These are phyloP conservation scores for Drosophila parabipectinata DNA, from an alignment of 1,140 invertebrate genomes.

Conservation along the genomic window DNA sequence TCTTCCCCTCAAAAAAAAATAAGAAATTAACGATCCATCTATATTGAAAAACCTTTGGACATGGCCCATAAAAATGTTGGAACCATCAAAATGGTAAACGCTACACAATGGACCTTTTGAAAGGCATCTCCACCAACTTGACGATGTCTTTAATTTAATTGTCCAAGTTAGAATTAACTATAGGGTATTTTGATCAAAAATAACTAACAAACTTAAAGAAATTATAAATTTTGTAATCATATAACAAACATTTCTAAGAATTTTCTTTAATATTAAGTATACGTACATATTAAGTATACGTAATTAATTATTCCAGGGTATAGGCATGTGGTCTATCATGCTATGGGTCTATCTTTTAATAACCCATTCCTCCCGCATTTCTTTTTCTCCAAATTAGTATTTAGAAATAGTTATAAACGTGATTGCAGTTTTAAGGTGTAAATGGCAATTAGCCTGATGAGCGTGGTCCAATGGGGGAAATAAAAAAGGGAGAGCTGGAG, in stretches of 20 bases:
- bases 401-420: conserved; percentile 56
- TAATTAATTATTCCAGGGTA: conserved; percentile 20
- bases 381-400: conserved; percentile 28
- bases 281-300: background rate
- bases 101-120: conserved; percentile 35
- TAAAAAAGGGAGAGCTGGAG: background rate
- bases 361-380: conserved; percentile 30
- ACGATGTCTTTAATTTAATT: conserved; percentile 35
- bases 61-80: conserved; percentile 53
- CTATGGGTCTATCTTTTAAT: background rate
- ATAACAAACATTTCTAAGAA: background rate
- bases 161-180: background rate
- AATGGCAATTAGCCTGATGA: conserved; percentile 70
- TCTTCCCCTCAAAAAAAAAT: conserved; percentile 1
- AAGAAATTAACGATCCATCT: conserved; percentile 52
- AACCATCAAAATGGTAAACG: conserved; percentile 62
- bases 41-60: conserved; percentile 54
- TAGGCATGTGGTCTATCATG: background rate
- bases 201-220: background rate
- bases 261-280: background rate
- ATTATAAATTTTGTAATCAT: background rate
- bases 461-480: conserved; percentile 9
- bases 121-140: conserved; percentile 29
- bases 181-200: background rate
- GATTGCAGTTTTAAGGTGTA: conserved; percentile 67